phyloP scores from a whole-genome alignment of 2,113 vertebrate genomes.

The Clarias gariepinus region DNA sequence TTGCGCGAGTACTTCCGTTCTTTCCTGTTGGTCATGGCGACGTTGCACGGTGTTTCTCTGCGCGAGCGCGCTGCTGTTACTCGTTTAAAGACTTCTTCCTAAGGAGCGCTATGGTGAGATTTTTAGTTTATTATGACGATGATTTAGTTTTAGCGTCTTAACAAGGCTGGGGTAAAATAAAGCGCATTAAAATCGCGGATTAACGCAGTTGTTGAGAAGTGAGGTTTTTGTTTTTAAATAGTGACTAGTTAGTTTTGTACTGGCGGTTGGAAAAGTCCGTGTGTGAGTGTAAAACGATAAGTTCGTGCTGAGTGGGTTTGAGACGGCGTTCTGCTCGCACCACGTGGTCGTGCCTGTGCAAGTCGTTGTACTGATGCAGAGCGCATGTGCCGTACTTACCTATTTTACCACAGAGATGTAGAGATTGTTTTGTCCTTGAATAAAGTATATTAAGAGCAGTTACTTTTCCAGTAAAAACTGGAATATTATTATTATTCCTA shows the following conservation, averaged over 20 bases:
- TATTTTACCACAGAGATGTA: too few species aligned
- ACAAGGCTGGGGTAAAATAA: background rate
- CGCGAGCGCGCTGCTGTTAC: too few species aligned
- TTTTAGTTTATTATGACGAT: background rate
- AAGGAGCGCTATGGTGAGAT: background rate
- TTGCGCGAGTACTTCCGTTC: background rate
- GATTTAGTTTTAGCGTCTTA: background rate
- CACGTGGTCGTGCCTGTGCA: background rate
- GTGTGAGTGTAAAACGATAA: background rate
- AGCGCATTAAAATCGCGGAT: too few species aligned
- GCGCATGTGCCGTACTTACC: too few species aligned
- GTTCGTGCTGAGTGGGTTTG: too few species aligned
- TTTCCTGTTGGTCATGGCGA: background rate
- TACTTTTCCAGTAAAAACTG: too few species aligned
- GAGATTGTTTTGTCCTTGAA: too few species aligned
- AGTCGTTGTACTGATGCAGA: background rate
- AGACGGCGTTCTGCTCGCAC: background rate
- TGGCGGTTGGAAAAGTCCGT: background rate
- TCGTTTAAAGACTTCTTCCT: background rate
- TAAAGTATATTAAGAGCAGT: too few species aligned
- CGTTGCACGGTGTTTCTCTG: fast-evolving
- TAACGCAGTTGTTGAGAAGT: background rate
- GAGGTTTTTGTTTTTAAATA: background rate
- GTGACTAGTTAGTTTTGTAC: background rate
- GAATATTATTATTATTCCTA: too few species aligned